A percentile compares a stretch with the other conserved stretches of the same genome.
Evolutionary conservation across 2,113 vertebrate species (phyloP).

Genomic region (Gorsachius goisagi): DNA sequence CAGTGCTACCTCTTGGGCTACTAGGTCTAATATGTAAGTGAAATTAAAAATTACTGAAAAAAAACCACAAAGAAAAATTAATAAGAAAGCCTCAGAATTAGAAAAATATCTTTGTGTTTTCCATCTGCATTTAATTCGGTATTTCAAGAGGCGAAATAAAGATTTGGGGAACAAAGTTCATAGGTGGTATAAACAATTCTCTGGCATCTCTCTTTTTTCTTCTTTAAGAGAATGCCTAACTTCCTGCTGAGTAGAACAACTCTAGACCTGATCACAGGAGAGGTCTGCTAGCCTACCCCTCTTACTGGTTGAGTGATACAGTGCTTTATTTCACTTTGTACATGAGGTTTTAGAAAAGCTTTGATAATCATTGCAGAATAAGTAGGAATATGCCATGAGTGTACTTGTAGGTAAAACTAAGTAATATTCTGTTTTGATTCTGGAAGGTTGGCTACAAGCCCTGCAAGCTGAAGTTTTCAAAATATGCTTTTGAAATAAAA

Average conservation of each 20-base stretch:
- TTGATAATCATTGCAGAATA: background rate
- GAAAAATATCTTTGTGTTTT: background rate
- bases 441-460: background rate
- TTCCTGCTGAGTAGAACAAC: background rate
- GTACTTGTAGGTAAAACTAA: background rate
- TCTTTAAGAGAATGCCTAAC: background rate
- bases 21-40: background rate
- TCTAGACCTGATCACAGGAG: background rate
- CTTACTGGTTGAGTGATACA: background rate
- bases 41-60: background rate
- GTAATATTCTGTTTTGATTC: background rate
- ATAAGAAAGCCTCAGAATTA: background rate
- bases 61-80: background rate
- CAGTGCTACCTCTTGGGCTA: background rate
- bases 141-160: background rate
- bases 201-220: background rate
- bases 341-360: background rate
- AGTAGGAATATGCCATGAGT: background rate
- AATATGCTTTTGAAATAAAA: background rate
- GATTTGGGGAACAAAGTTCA: background rate
- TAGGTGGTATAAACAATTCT: background rate
- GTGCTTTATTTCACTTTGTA: background rate
- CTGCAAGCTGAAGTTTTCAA: background rate
- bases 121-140: background rate
- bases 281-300: background rate